A percentile compares a stretch with the other conserved stretches of the same genome.
Evolutionary conservation across 2,888 invertebrate species (phyloP).

Genomic region (Pachymerium ferrugineum): DNA sequence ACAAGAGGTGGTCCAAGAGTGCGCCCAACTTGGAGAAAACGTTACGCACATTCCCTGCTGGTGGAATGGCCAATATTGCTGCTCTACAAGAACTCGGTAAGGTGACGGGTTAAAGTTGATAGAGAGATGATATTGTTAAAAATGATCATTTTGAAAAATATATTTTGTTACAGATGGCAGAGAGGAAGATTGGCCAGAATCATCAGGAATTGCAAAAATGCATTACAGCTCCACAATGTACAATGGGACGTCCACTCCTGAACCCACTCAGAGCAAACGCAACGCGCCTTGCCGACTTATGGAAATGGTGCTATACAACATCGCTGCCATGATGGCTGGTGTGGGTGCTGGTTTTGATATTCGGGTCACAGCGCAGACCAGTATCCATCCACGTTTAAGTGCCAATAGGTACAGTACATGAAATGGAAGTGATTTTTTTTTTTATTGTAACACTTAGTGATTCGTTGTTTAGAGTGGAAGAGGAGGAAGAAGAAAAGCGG

Average conservation of each 20-base stretch:
- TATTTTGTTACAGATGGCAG: slow-evolving; percentile 43
- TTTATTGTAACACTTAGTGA: no score
- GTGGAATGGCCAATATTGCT: slow-evolving; percentile 55
- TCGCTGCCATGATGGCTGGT: slow-evolving; percentile 83
- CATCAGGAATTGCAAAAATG: slow-evolving; percentile 41
- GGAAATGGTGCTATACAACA: slow-evolving; percentile 71
- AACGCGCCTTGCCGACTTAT: slow-evolving; percentile 43
- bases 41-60: slow-evolving; percentile 50
- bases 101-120: not conserved
- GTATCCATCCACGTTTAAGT: slow-evolving; percentile 71
- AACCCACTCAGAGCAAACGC: slow-evolving; percentile 37
- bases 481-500: slow-evolving; percentile 39
- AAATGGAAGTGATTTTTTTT: slow-evolving; percentile 18
- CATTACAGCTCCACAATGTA: slow-evolving; percentile 64
- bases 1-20: slow-evolving; percentile 59
- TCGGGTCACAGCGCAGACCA: slow-evolving; percentile 76
- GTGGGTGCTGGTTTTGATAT: slow-evolving; percentile 91
- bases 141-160: no score
- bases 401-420: slow-evolving; percentile 57
- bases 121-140: not conserved
- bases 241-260: slow-evolving; percentile 53
- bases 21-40: slow-evolving; percentile 61
- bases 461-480: slow-evolving; percentile 32
- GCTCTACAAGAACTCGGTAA: slow-evolving; percentile 63
- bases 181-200: slow-evolving; percentile 47